Evolutionary conservation across 2,113 vertebrate genomes (phyloP), one percentile per base, ranked within the genome.

Genomic region (Platycercus adscitus): DNA sequence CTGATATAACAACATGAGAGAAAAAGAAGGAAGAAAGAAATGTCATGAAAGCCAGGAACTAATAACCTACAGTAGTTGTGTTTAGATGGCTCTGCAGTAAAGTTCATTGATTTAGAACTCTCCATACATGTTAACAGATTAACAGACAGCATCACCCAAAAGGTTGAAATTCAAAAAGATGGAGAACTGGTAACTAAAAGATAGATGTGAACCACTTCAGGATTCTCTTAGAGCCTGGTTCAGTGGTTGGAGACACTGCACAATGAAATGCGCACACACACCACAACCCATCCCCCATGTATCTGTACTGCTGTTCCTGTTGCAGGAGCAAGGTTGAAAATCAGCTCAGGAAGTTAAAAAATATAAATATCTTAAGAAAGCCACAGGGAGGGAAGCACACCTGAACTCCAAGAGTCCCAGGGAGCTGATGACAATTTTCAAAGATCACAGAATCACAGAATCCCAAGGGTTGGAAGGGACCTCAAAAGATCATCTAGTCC

Each of bases 251-350:
- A 87, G 78, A 64, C 39, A 11, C 4, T 69, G 35, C 26, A 41
- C 43, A 41, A 12, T 46, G 69, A 60, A 91, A 89, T 17, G 14
- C 0, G 0, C 28, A 10, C 6, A 7, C 6, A 6, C 1, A 6
- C 21, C n/a, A 58, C 49, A 52, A 21, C 8, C 71, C 19, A 50
- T 49, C 6, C 3, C 14, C n/a, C 26, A 7, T 29, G 17, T n/a
- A 56, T 68, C 71, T 58, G 24, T 49, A 58, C 44, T 31, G 28
- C 12, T 41, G 7, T 2, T 69, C 39, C 55, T 61, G 24, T n/a
- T 0, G 0, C 60, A 78, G 46, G 3, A 95, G 6, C 6, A 61
- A 83, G 43, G 46, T 11, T 76, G 71, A 63, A 91, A 80, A 88
- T 56, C 7, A 20, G 7, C 49, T 87, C 31, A 20, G 17, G 16